Conservation (phyloP, 2,113 vertebrate species). For the Oreocharis arfaki region DNA sequence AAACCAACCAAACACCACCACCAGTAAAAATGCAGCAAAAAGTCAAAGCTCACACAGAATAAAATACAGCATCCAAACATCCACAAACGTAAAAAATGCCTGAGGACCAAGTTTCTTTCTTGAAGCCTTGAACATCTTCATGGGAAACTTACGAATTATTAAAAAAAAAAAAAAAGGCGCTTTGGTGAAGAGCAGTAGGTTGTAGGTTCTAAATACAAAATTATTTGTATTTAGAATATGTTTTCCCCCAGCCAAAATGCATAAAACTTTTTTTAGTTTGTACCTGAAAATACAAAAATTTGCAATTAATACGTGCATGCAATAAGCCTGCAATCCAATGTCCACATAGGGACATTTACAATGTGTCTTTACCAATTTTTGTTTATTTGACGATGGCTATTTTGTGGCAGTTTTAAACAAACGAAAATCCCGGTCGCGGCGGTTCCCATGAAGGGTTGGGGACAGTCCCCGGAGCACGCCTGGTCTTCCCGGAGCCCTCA, state of each 20-base stretch:
- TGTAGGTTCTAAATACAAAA: not conserved
- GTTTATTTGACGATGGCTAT: not conserved
- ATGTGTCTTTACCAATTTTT: not conserved
- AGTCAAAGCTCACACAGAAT: not conserved
- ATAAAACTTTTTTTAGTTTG: too few species aligned
- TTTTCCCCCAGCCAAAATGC: too few species aligned
- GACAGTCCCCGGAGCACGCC: fast-evolving
- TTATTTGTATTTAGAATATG: too few species aligned
- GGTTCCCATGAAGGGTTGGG: fast-evolving
- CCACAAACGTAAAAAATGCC: not conserved
- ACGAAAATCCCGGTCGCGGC: not conserved
- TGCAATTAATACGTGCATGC: not conserved
- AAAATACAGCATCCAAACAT: not conserved
- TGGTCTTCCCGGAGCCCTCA: not conserved
- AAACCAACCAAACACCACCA: not conserved
- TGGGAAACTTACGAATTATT: not conserved
- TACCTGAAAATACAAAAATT: not conserved
- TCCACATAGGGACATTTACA: not conserved
- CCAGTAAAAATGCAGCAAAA: not conserved
- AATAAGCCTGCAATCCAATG: not conserved
- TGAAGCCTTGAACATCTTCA: not conserved
- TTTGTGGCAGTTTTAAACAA: not conserved
- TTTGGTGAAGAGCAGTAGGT: not conserved
- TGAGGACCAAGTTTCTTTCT: not conserved
- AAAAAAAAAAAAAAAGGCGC: fast-evolving